A percentile compares a stretch with the other conserved stretches of the same genome.
These are phyloP conservation scores for Micronisus gabar DNA, from an alignment of 2,113 vertebrate genomes.

Conservation along the genomic window DNA sequence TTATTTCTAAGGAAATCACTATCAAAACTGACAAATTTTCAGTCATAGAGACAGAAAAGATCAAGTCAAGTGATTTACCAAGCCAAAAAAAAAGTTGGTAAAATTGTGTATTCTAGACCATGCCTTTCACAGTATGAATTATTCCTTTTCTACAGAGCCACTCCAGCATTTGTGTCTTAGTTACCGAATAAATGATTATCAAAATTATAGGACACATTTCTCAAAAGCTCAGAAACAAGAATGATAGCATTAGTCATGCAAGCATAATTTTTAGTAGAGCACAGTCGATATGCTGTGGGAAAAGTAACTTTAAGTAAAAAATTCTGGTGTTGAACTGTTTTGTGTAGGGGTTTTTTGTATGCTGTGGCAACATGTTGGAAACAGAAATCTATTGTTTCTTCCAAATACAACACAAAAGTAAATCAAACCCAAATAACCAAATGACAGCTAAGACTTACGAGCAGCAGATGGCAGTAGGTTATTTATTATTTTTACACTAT, in stretches of 20 bases:
- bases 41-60: neutral
- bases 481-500: neutral
- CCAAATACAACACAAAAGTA: neutral
- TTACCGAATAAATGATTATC: neutral
- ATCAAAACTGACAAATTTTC: neutral
- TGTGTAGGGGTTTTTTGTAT: neutral
- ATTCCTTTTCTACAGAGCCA: neutral
- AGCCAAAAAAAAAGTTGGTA: neutral
- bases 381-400: neutral
- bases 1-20: neutral
- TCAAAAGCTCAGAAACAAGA: neutral
- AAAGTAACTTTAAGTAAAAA: neutral
- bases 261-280: neutral
- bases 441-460: neutral
- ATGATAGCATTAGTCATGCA: accelerated
- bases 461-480: constrained; percentile 26
- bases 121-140: neutral
- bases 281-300: neutral
- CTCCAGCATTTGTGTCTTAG: neutral
- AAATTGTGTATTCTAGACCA: neutral
- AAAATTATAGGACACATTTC: neutral
- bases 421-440: neutral
- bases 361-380: neutral
- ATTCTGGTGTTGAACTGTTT: neutral
- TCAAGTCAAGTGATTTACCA: neutral